Evolutionary conservation across 1,140 invertebrate species (phyloP), one percentile per base, ranked within the genome.

Genomic region (Hirudo medicinalis): DNA sequence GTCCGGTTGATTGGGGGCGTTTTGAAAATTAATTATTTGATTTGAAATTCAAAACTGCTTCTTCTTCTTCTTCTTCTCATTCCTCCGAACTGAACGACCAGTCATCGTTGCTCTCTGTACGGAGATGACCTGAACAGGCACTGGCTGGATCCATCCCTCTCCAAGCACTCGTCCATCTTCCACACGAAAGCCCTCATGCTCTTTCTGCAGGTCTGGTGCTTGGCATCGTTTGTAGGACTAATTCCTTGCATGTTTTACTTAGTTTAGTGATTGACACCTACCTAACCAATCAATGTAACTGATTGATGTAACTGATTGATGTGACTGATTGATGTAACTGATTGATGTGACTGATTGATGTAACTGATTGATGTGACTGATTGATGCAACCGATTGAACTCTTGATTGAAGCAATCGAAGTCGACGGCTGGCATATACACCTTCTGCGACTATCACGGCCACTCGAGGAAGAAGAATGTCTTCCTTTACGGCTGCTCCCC

Each of bases 391-490:
- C 43, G 43, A 49, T 49, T 49, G 43, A 49, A 49, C 3, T 17
- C 43, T 15, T 17, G 3, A 49, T 15, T 17, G 3, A 49, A 49
- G 57, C 57, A 63, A 20, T 32, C 22, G 11, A 25, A 73, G 43
- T 73, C 66, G 22, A 88, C 90, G 72, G 57, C 57, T 1, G 22
- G 29, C 57, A 32, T 63, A 0, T 63, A 63, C 20, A 17, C 43
- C 83, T 96, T 91, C 79, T 93, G 94, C 80, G 91, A 94, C 83
- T 90, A 90, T 77, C 91, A 94, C 81, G 91, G 91, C 3, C 91
- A 94, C 80, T 93, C 91, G 27, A 83, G 90, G 53, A 86, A 88
- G 78, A 91, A 91, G 83, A 94, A 93, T 78, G 88, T 91, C 63
- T 94, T 94, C 83, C 84, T 92, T 73, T 92, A 91, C 80, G 91